Conservation (phyloP, 2,797 vertebrate genomes). For the Halcyon smyrnensis region DNA sequence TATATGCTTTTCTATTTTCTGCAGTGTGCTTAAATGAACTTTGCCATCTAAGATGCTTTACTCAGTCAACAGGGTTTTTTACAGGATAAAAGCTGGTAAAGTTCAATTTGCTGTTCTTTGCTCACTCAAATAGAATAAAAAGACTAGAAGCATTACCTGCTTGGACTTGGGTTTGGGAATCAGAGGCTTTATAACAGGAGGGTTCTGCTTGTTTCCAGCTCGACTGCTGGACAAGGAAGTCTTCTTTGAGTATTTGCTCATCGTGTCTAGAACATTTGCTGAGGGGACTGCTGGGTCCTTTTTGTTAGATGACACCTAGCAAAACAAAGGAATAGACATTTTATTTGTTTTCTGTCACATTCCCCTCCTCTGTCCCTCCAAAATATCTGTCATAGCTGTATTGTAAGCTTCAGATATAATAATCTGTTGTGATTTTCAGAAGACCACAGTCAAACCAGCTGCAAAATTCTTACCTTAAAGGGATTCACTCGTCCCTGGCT, state of each 20-base stretch:
- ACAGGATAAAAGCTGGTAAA: not conserved
- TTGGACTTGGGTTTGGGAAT: constrained; percentile 87
- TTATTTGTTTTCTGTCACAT: constrained; percentile 1
- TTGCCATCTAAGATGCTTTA: not conserved
- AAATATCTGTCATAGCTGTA: not conserved
- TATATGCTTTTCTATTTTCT: not conserved
- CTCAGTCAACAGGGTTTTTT: not conserved
- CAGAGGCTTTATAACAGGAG: constrained; percentile 89
- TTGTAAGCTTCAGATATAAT: not conserved
- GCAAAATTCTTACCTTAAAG: constrained; percentile 88
- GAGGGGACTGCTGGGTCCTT: constrained; percentile 79
- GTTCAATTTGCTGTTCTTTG: not conserved
- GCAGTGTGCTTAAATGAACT: not conserved
- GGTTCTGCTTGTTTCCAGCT: constrained; percentile 76
- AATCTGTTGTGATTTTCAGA: not conserved
- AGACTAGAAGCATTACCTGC: constrained; percentile 73
- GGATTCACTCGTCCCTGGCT: constrained; percentile 89
- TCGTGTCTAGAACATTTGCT: constrained; percentile 88
- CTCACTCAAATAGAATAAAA: not conserved
- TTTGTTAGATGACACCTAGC: constrained; percentile 82
- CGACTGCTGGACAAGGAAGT: constrained; percentile 47
- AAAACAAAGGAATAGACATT: constrained; percentile 9
- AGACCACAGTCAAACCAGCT: not conserved
- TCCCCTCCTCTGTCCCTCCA: not conserved
- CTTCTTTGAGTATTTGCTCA: constrained; percentile 85